Conservation (phyloP, 92 coral and sea anemone species). For the Phenganax marumi region DNA sequence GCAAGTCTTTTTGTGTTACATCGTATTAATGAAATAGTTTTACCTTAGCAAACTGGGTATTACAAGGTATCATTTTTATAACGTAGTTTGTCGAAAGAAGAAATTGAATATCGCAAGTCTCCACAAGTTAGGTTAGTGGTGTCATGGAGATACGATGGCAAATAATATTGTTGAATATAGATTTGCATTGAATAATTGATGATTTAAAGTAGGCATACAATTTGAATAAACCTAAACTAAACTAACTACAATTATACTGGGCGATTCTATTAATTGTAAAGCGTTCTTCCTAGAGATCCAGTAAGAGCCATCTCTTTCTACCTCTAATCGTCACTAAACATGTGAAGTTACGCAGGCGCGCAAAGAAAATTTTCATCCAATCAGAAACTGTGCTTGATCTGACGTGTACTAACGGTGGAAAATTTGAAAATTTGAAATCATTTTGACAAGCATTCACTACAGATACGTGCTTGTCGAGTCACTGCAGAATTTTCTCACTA, state of each 20-base stretch:
- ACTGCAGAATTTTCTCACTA: background rate
- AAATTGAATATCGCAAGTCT: background rate
- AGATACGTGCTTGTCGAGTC: conserved; percentile 10
- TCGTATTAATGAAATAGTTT: background rate
- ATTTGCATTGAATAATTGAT: conserved; percentile 18
- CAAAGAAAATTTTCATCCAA: conserved; percentile 2
- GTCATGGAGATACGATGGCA: conserved; percentile 27
- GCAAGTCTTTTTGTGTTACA: too few species aligned
- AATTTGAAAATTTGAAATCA: conserved; percentile 25
- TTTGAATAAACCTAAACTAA: background rate
- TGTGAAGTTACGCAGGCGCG: conserved; percentile 7
- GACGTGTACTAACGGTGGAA: conserved; percentile 41
- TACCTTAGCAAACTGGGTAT: background rate
- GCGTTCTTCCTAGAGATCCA: background rate
- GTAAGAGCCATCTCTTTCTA: too few species aligned
- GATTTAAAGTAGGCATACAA: background rate
- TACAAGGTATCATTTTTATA: background rate
- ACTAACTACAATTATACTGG: too few species aligned
- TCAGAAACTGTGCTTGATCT: background rate
- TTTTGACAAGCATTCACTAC: background rate
- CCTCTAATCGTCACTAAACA: too few species aligned
- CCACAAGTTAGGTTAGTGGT: background rate
- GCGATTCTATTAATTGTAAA: too few species aligned
- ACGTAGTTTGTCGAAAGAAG: background rate
- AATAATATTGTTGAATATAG: background rate